These are phyloP conservation scores for Scarus forsteni DNA, from an alignment of 2,797 vertebrate genomes.

Conservation along the genomic window DNA sequence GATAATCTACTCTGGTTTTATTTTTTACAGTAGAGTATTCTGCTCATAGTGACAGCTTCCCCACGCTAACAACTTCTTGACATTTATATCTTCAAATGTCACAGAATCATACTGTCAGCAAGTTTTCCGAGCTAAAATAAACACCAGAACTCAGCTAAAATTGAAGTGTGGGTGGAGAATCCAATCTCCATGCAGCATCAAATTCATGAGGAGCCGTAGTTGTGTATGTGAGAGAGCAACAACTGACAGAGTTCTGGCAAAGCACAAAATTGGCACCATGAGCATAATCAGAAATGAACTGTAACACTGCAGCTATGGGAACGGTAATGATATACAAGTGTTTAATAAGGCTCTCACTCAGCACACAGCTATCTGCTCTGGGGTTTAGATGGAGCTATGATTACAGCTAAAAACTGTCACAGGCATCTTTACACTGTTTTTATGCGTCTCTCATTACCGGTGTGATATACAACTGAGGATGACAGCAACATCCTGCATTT, in stretches of 20 bases:
- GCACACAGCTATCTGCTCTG: neutral
- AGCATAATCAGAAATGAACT: constrained; percentile 4
- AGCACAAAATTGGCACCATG: constrained; percentile 24
- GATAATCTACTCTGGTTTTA: neutral
- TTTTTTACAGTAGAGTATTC: constrained; percentile 13
- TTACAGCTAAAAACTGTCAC: neutral
- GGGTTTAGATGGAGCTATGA: constrained; percentile 6
- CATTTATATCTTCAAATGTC: constrained; percentile 45
- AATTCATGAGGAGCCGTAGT: constrained; percentile 18
- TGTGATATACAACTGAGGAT: constrained; percentile 4
- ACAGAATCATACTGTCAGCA: constrained; percentile 8
- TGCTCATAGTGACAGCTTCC: constrained; percentile 4
- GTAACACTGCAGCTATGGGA: constrained; percentile 6
- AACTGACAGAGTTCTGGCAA: constrained; percentile 20
- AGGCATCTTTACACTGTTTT: constrained; percentile 13
- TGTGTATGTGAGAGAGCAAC: neutral
- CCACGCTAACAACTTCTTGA: constrained; percentile 11
- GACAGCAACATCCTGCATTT: constrained; percentile 12
- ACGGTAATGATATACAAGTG: neutral
- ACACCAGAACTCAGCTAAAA: constrained; percentile 8
- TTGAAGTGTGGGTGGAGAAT: constrained; percentile 5
- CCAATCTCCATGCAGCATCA: constrained; percentile 2
- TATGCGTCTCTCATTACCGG: constrained; percentile 14
- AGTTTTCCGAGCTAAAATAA: constrained; percentile 23
- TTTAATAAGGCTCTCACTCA: constrained; percentile 9